Percentiles rank a stretch among this genome's conserved stretches.
These are phyloP conservation scores for Conchocele bisecta DNA, from an alignment of 2,888 invertebrate species.

Conservation along the genomic window DNA sequence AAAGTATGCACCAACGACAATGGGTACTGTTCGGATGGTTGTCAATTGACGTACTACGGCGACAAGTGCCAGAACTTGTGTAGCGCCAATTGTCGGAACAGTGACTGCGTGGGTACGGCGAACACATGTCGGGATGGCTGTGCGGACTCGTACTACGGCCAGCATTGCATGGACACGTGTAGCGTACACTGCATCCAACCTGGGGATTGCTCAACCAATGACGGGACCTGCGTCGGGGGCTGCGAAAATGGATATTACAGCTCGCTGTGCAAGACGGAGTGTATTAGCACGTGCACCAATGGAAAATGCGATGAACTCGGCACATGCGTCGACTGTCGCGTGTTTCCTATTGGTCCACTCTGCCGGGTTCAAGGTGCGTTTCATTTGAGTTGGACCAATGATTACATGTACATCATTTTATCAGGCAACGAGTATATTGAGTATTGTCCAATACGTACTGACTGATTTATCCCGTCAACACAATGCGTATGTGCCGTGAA, in stretches of 20 bases:
- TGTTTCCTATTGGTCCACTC: constrained; percentile 25
- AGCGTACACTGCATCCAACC: constrained; percentile 38
- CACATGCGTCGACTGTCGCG: constrained; percentile 38
- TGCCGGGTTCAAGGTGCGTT: constrained; percentile 46
- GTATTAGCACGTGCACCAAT: constrained; percentile 40
- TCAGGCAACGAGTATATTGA: no score
- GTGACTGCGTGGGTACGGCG: constrained; percentile 28
- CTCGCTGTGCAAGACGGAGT: constrained; percentile 24
- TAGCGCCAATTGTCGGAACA: constrained; percentile 38
- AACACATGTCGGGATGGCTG: constrained; percentile 39
- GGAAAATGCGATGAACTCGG: constrained; percentile 31
- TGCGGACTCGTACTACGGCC: constrained; percentile 32
- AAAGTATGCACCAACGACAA: constrained; percentile 16
- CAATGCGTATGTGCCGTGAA: no score
- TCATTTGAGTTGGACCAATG: no score
- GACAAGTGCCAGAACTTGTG: constrained; percentile 29
- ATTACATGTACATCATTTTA: no score
- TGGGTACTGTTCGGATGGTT: constrained; percentile 41
- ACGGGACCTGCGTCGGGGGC: constrained; percentile 19
- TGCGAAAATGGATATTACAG: constrained; percentile 46
- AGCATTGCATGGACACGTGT: constrained; percentile 22
- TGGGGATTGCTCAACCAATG: constrained; percentile 24
- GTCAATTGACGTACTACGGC: constrained; percentile 46
- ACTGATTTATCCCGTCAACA: no score
- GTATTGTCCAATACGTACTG: no score